Conservation (phyloP, 2,113 vertebrate genomes). For the Erythrolamprus reginae region DNA sequence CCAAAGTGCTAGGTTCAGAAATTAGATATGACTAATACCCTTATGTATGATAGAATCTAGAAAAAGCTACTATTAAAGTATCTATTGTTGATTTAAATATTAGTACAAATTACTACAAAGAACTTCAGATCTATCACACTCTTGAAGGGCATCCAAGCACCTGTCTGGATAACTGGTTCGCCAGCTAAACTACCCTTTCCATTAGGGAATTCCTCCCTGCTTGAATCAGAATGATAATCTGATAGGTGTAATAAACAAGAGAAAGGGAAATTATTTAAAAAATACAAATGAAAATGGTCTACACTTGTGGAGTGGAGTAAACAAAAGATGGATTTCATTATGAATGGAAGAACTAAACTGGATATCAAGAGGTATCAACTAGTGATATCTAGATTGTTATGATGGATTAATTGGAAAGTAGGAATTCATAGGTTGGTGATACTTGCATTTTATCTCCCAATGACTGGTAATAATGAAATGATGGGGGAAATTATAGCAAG, state of each 20-base stretch:
- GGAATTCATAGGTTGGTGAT: not conserved
- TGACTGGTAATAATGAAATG: not conserved
- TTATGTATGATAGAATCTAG: not conserved
- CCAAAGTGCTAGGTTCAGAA: not conserved
- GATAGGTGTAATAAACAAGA: not conserved
- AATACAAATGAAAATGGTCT: not conserved
- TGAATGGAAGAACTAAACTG: not conserved
- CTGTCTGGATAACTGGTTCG: not conserved
- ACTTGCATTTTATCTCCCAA: not conserved
- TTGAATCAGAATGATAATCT: not conserved
- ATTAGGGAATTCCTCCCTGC: not conserved
- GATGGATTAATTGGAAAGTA: not conserved
- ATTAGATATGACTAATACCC: not conserved
- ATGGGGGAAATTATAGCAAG: not conserved
- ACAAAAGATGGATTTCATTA: not conserved
- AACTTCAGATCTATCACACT: not conserved
- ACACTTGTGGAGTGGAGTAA: not conserved
- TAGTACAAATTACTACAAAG: not conserved
- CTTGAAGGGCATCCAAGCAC: not conserved
- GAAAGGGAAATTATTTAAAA: not conserved
- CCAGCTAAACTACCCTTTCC: not conserved
- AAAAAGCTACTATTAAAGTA: not conserved
- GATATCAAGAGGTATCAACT: not conserved
- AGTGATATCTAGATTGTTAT: not conserved
- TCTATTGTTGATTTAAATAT: not conserved